Conservation (phyloP, 2,888 invertebrate species). For the Drosophila niveifrons region DNA sequence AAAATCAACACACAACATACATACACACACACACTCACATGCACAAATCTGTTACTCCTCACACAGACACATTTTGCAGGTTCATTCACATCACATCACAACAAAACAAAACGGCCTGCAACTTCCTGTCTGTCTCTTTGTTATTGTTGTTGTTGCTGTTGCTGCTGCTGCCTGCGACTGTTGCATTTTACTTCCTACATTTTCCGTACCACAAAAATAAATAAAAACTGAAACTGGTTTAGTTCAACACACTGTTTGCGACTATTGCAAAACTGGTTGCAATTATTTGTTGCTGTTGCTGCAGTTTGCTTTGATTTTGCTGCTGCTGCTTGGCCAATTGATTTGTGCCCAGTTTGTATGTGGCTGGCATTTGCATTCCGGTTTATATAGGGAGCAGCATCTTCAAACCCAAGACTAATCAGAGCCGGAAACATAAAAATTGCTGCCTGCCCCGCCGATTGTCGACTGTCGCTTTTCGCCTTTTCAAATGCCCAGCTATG, state of each 20-base stretch:
- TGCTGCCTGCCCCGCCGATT: constrained; percentile 41
- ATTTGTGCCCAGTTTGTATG: constrained; percentile 63
- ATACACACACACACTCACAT: constrained; percentile 12
- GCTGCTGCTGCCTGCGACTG: constrained; percentile 30
- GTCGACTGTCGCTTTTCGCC: constrained; percentile 6
- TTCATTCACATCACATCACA: constrained; percentile 53
- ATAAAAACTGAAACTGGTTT: constrained; percentile 67
- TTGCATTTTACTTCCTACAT: constrained; percentile 76
- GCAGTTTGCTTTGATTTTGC: constrained; percentile 59
- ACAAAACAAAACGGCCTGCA: constrained; percentile 41
- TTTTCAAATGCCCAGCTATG: constrained; percentile 61
- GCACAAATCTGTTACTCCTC: constrained; percentile 27
- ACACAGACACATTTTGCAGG: constrained; percentile 37
- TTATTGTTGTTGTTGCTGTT: constrained; percentile 31
- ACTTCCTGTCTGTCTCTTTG: constrained; percentile 73
- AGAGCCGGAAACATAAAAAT: constrained; percentile 79
- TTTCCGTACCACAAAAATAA: constrained; percentile 63
- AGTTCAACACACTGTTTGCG: constrained; percentile 57
- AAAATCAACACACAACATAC: constrained; percentile 44
- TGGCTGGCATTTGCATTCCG: constrained; percentile 72
- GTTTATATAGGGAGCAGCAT: constrained; percentile 52
- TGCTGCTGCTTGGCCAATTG: constrained; percentile 66
- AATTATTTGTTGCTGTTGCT: constrained; percentile 44
- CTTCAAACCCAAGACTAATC: constrained; percentile 60
- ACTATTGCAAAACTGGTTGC: constrained; percentile 73